Conservation (phyloP, 2,113 vertebrate genomes). For the Lophotis ruficrista region DNA sequence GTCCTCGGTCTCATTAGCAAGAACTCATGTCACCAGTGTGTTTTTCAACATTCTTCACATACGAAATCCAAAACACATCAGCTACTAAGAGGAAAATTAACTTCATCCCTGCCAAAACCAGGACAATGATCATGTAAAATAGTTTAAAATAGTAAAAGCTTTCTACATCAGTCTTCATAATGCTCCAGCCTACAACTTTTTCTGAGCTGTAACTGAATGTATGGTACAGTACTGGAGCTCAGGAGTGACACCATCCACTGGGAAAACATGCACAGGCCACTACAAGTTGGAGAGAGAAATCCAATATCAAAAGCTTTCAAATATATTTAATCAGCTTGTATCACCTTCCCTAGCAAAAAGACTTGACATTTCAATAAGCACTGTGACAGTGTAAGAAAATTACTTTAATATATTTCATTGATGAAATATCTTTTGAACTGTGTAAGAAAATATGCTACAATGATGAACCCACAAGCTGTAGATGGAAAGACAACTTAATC, state of each 20-base stretch:
- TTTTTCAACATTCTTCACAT: too few relatives aligned
- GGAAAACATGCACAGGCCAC: not conserved
- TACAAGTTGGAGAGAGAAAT: not conserved
- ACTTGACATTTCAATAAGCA: not conserved
- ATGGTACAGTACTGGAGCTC: not conserved
- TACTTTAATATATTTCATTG: not conserved
- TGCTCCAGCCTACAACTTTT: not conserved
- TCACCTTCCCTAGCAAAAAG: not conserved
- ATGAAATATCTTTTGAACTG: not conserved
- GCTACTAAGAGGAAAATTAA: too few relatives aligned
- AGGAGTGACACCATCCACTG: not conserved
- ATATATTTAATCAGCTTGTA: not conserved
- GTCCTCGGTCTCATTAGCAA: too few relatives aligned
- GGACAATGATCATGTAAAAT: not conserved
- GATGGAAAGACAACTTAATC: constrained; percentile 21
- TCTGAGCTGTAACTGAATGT: not conserved
- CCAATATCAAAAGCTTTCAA: not conserved
- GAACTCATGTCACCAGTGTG: too few relatives aligned
- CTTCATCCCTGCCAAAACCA: too few relatives aligned
- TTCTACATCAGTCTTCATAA: not conserved
- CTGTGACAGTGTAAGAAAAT: constrained; percentile 10
- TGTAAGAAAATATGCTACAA: constrained; percentile 24
- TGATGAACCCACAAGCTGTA: not conserved
- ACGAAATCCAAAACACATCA: too few relatives aligned
- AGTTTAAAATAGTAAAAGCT: not conserved